Evolutionary conservation across 1,140 invertebrate genomes (phyloP), one percentile per base, ranked within the genome.

Genomic region (Hestina assimilis): DNA sequence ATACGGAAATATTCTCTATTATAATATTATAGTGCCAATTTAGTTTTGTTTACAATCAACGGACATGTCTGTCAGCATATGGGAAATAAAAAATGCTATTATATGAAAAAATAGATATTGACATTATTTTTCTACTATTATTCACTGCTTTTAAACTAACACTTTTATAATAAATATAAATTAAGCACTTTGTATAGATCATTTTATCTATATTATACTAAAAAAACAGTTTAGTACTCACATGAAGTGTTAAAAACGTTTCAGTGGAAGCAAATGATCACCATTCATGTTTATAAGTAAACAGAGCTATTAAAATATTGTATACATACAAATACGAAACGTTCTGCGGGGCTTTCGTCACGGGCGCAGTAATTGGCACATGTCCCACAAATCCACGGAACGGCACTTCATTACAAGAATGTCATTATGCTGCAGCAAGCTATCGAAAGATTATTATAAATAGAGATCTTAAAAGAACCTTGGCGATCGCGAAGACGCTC

Each of bases 371-470:
- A 77, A 87, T 87, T 87, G 84, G 84, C 84, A 88, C 83, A 80
- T 81, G 77, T 83, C 85, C 83, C 85, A 82, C 77, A 74, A 82
- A 80, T 79, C 68, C 75, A 83, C 76, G 59, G 70, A 78, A 79
- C 71, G 68, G 72, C 75, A 85, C 79, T 83, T 83, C 81, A 83
- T 83, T 81, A 84, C 78, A 83, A 82, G 81, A 86, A 86, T 84
- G 77, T 86, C 85, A 88, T 86, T 84, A 86, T 83, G 67, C 69
- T 83, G 81, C 80, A 85, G 66, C 75, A 83, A 81, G 78, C 72
- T 73, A 86, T 85, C 76, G 71, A 79, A 70, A 76, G 62, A 80
- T 80, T 88, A 83, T 79, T 88, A 87, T 82, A 86, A 87, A 87
- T 86, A 86, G 79, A 82, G 83, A 83, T 79, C 69, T 67, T 61